phyloP scores from a whole-genome alignment of 2,113 vertebrate genomes.

The Podarcis muralis region DNA sequence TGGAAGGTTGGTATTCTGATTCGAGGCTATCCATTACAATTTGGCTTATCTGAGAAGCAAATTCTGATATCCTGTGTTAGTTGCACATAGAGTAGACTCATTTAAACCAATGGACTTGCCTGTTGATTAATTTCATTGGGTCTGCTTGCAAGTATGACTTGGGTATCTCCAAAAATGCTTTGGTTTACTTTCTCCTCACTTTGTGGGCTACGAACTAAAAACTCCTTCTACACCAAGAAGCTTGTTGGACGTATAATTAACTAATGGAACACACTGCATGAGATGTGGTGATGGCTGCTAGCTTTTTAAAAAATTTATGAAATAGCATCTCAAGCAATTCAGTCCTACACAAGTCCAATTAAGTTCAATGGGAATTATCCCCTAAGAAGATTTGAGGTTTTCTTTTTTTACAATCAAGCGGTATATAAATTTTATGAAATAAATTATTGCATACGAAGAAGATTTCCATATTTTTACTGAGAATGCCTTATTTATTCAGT shows the following conservation, averaged over 20 bases:
- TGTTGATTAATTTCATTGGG: too few species aligned
- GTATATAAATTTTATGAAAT: too few species aligned
- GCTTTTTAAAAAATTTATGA: background rate
- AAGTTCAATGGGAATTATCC: background rate
- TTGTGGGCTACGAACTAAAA: background rate
- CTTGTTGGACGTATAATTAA: background rate
- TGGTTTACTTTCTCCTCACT: background rate
- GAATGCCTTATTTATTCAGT: background rate
- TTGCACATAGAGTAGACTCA: too few species aligned
- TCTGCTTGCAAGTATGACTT: too few species aligned
- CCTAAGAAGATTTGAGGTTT: background rate
- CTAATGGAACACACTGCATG: background rate
- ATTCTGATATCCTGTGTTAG: too few species aligned
- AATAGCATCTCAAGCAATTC: background rate
- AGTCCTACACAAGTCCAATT: background rate
- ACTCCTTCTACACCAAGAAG: background rate
- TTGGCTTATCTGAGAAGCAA: background rate
- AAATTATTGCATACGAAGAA: background rate
- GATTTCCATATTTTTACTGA: background rate
- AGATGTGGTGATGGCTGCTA: background rate
- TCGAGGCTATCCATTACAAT: background rate
- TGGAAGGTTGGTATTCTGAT: background rate
- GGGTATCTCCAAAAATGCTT: background rate
- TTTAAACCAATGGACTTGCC: too few species aligned
- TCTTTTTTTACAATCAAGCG: too few species aligned